Evolutionary conservation across 2,113 vertebrate species (phyloP).

Genomic region (Alces alces): DNA sequence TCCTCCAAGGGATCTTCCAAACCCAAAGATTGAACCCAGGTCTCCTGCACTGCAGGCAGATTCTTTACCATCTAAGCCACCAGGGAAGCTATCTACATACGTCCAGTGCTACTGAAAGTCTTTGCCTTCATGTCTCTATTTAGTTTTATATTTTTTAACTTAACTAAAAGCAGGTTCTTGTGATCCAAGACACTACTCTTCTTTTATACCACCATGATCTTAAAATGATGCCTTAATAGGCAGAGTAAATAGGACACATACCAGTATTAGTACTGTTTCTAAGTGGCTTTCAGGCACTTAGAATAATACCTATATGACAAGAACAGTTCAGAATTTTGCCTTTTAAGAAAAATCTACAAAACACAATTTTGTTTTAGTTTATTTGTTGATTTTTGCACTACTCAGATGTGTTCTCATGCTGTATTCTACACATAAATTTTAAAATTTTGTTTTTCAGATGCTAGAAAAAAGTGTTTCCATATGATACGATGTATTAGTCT

Average conservation of each 20-base stretch:
- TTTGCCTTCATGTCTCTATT: too few relatives aligned
- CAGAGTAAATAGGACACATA: neutral
- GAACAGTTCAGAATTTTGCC: neutral
- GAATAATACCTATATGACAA: neutral
- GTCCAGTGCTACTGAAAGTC: neutral
- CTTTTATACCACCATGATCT: neutral
- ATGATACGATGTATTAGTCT: neutral
- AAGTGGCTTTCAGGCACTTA: neutral
- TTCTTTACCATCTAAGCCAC: neutral
- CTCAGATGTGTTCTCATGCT: neutral
- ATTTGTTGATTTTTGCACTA: neutral
- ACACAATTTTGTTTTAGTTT: neutral
- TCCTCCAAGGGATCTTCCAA: neutral
- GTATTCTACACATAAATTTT: neutral
- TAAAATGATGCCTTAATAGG: neutral
- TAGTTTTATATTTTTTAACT: neutral
- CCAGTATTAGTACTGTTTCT: neutral
- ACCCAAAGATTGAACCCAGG: rapidly evolving
- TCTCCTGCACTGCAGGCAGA: neutral
- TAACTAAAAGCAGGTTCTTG: neutral
- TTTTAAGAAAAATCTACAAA: neutral
- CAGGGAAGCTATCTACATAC: neutral
- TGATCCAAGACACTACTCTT: neutral
- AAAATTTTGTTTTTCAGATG: neutral
- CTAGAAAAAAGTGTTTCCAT: neutral